Evolutionary conservation across 2,888 invertebrate genomes (phyloP), one percentile per base, ranked within the genome.

Genomic region (Drosophila longiperda): DNA sequence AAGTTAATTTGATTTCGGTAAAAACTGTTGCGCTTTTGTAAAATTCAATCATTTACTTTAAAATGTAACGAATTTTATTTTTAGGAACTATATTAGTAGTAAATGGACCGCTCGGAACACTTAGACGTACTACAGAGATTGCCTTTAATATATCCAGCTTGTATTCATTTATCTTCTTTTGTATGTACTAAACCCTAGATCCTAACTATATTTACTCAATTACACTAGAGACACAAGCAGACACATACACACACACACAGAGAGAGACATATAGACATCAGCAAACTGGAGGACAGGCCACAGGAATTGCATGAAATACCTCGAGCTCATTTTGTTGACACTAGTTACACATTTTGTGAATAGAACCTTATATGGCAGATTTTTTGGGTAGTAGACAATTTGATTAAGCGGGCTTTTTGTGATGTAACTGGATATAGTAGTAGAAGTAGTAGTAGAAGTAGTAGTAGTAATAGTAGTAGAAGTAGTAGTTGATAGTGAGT

Each of bases 281-380:
- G 55, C 23, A 71, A 52, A 65, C 23, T 62, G 61, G 34, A 62
- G 45, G 66, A 78, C 78, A 76, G 71, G 54, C 32, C 80, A 78
- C 80, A 66, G 48, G 59, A 71, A 59, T 36, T 62, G 61, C 66
- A 66, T 67, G 55, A 83, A 89, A 84, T 84, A 84, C 84, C 84
- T 84, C 83, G 72, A 62, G 66, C 48, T 58, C 52, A 50, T 68
- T 48, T 48, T 77, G 83, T 62, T 72, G 76, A 55, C 58, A 58
- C 61, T 71, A 50, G 40, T 32, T 59, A 67, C 38, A 52, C 36
- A 48, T n/a, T 53, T 20, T 65, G 53, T 66, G 68, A 74, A 65
- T 73, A 65, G 61, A 83, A 70, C 69, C 67, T 68, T 62, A 71
- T 55, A 38, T 36, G 61, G 67, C 62, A 53, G 72, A 65, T 75